These are phyloP conservation scores for Eupsilia transversa DNA, from an alignment of 2,888 invertebrate species.

Conservation along the genomic window DNA sequence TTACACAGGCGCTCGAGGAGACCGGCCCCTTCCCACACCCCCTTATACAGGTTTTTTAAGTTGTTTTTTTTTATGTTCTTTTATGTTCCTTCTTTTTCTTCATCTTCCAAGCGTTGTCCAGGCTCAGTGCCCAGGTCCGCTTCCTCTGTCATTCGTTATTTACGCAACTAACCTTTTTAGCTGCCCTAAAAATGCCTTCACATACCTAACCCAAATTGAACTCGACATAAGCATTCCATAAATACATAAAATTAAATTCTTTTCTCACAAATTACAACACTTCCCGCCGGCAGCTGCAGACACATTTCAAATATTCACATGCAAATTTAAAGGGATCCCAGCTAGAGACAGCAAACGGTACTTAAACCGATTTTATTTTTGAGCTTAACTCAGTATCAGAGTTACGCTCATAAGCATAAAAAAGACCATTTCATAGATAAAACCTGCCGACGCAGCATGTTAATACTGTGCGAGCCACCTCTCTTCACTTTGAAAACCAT, in stretches of 20 bases:
- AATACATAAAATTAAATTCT: conserved; percentile 50
- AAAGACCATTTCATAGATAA: conserved; percentile 65
- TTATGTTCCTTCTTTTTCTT: conserved; percentile 49
- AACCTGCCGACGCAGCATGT: conserved; percentile 59
- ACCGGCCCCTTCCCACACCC: conserved; percentile 93
- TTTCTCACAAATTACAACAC: conserved; percentile 39
- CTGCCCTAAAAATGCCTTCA: conserved; percentile 25
- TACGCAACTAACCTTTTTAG: conserved; percentile 44
- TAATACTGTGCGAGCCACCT: conserved; percentile 57
- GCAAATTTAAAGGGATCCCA: conserved; percentile 51
- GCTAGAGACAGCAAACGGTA: conserved; percentile 49
- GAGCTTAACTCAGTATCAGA: conserved; percentile 33
- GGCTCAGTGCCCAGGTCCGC: neutral
- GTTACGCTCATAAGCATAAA: conserved; percentile 52
- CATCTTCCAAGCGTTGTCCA: conserved; percentile 11
- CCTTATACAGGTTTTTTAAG: conserved; percentile 93
- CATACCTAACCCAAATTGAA: conserved; percentile 31
- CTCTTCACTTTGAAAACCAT: conserved; percentile 65
- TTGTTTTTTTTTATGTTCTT: conserved; percentile 70
- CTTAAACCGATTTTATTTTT: conserved; percentile 46
- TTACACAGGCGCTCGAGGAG: conserved; percentile 94
- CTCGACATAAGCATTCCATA: conserved; percentile 23
- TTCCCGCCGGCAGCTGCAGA: conserved; percentile 45
- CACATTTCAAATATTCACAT: conserved; percentile 55
- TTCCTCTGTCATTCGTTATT: conserved; percentile 2